Conservation (phyloP, 2,797 vertebrate species). For the Bradypodion ventrale region DNA sequence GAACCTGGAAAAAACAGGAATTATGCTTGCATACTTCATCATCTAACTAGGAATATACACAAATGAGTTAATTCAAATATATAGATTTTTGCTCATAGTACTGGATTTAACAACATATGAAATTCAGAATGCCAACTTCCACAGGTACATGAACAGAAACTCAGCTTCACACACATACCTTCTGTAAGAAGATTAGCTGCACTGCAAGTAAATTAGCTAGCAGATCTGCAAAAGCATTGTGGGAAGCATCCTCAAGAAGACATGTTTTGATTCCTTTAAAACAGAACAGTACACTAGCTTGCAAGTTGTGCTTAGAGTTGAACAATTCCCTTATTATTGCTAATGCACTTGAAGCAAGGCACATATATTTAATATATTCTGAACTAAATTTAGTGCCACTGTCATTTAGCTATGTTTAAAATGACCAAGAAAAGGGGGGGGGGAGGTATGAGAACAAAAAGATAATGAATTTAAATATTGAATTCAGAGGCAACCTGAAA, state of each 20-base stretch:
- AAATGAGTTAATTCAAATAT: too few relatives aligned
- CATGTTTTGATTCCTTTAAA: not conserved
- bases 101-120: not conserved
- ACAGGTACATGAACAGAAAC: too few relatives aligned
- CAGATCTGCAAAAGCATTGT: not conserved
- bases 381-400: not conserved
- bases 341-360: not conserved
- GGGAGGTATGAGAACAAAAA: not conserved
- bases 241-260: not conserved
- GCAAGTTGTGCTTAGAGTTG: not conserved
- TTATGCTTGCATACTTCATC: not conserved
- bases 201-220: not conserved
- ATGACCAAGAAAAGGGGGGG: not conserved
- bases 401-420: not conserved
- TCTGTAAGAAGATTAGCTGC: not conserved
- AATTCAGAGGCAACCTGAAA: slow-evolving; percentile 13
- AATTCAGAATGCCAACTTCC: too few relatives aligned
- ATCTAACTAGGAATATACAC: not conserved
- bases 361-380: not conserved
- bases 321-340: not conserved
- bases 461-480: slow-evolving; percentile 10
- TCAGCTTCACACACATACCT: too few relatives aligned
- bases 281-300: not conserved
- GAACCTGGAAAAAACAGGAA: not conserved
- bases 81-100: too few relatives aligned